Base-by-base conservation (phyloP, 2,888 invertebrate species). In the Bellardia bayeri region DNA sequence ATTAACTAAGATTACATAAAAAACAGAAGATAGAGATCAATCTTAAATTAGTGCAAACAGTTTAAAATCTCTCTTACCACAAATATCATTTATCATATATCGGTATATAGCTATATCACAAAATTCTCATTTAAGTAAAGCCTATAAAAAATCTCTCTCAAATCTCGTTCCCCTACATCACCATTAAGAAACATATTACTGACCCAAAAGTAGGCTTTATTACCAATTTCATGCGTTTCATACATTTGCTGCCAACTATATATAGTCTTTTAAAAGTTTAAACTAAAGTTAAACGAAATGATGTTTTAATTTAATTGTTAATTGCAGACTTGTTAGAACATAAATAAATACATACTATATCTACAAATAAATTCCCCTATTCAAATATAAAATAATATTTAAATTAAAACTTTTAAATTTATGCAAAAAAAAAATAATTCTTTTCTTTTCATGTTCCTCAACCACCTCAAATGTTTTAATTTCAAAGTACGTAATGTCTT, bases 401-500 rank as follows among this genome's bases (percentile, higher is more conserved):
- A 75, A 81, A 83, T 87, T 76, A 5, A 69, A 37, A 71, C 37
- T 61, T 16, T 69, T 56, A 58, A 72, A 79, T 79, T 84, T 81
- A 85, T 81, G 75, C 69, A 80, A 85, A 81, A 79, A 81, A 79
- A 56, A 85, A 54, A 63, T 40, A 68, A 75, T 85, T 85, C 80
- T 85, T 85, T 81, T 85, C 85, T 85, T 85, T 85, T 85, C 85
- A 85, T 85, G 85, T 85, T 75, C 54, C 75, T 45, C 85, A 74
- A 85, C 75, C 69, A 80, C 61, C 69, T 64, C 45, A 81, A 72
- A 69, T 85, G 80, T 85, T 85, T 85, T 81, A 75, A 80, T 85
- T 85, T 81, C 85, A 85, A 85, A 85, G 85, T 85, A 85, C 85
- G 85, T 85, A 85, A 85, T 76, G 79, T 63, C 75, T 80, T 80